These are phyloP conservation scores for Premnoplex brunnescens DNA, from an alignment of 2,797 vertebrate genomes.

Conservation along the genomic window DNA sequence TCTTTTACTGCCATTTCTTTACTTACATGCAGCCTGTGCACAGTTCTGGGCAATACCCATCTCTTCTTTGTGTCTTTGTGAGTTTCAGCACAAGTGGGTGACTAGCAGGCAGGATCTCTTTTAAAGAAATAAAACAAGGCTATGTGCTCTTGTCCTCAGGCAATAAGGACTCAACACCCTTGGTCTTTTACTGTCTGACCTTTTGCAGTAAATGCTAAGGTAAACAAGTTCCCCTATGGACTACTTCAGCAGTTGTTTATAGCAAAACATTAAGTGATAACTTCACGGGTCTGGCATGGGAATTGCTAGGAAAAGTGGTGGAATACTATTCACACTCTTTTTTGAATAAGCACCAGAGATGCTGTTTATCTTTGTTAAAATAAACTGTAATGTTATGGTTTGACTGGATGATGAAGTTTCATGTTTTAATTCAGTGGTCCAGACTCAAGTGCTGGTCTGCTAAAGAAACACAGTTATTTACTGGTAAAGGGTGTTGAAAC, in stretches of 20 bases:
- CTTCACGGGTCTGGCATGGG: neutral
- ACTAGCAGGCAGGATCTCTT: neutral
- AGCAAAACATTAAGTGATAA: neutral
- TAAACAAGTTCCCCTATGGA: neutral
- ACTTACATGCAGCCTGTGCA: neutral
- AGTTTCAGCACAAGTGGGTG: neutral
- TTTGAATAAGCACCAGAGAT: neutral
- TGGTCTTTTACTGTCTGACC: neutral
- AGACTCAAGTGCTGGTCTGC: neutral
- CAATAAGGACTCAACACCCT: neutral
- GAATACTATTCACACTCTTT: neutral
- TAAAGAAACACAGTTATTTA: neutral
- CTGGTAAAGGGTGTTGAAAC: neutral
- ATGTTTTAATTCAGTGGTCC: conserved; percentile 7
- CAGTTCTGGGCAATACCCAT: neutral
- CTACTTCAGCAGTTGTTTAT: conserved; percentile 16
- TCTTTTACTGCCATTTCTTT: neutral
- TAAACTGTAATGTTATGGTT: conserved; percentile 4
- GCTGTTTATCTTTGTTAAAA: conserved; percentile 39
- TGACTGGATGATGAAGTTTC: neutral
- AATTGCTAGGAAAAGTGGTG: neutral
- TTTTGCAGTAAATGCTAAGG: neutral
- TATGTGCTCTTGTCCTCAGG: neutral
- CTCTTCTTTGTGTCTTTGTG: neutral
- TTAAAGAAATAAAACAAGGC: neutral